Conservation (phyloP, 2,888 invertebrate genomes). For the Leptopterna dolabrata region DNA sequence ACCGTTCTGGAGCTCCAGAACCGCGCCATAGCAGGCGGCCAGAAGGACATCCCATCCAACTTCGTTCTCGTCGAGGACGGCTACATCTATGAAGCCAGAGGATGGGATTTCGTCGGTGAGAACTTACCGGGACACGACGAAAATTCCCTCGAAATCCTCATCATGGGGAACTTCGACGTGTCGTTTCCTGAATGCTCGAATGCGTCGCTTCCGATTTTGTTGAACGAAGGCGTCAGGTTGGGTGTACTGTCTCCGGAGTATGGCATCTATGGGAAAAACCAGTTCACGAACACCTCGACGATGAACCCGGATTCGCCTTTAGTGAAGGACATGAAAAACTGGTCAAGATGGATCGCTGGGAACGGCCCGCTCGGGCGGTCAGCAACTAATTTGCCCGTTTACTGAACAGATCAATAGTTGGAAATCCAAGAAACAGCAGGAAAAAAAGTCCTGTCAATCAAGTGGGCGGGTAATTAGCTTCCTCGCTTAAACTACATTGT, state of each 20-base stretch:
- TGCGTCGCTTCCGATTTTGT: background rate
- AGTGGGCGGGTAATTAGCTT: too few relatives aligned
- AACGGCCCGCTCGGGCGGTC: too few relatives aligned
- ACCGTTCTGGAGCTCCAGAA: background rate
- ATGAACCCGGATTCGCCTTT: slow-evolving; percentile 18
- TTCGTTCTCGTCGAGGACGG: slow-evolving; percentile 59
- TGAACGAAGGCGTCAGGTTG: slow-evolving; percentile 23
- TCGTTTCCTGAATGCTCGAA: background rate
- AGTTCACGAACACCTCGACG: background rate
- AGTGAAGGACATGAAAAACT: slow-evolving; percentile 30
- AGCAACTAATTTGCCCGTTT: too few relatives aligned
- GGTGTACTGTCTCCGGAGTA: background rate
- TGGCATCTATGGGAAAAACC: slow-evolving; percentile 9
- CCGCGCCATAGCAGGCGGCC: background rate
- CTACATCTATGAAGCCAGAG: slow-evolving; percentile 57
- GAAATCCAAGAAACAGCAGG: too few relatives aligned
- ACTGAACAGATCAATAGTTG: too few relatives aligned
- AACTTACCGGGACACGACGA: background rate
- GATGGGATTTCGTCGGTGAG: slow-evolving; percentile 69
- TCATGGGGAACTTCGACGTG: slow-evolving; percentile 50
- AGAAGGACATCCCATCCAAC: slow-evolving; percentile 56
- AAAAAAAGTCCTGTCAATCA: too few relatives aligned
- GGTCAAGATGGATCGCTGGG: slow-evolving; percentile 21
- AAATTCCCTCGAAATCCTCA: slow-evolving; percentile 15
- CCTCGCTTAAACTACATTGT: too few relatives aligned